phyloP scores from a whole-genome alignment of 2,797 vertebrate genomes.

The Poecilia wingei region DNA sequence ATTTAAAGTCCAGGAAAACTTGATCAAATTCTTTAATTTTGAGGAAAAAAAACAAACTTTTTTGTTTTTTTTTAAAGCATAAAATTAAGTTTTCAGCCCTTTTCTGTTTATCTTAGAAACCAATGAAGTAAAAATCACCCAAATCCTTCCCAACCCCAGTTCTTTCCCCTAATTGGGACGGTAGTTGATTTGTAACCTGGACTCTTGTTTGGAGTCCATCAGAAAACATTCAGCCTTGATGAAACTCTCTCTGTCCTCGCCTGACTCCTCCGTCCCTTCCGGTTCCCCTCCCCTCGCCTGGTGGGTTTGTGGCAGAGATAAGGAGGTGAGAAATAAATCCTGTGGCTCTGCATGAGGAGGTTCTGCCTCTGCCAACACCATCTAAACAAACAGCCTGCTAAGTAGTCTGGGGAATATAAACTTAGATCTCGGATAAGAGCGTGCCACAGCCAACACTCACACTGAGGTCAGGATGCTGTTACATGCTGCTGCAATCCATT shows the following conservation, averaged over 20 bases:
- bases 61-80: no score
- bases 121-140: background rate
- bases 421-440: slow-evolving; percentile 61
- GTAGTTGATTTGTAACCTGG: slow-evolving; percentile 1
- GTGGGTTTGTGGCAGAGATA: slow-evolving; percentile 70
- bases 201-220: background rate
- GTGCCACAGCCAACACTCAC: slow-evolving; percentile 37
- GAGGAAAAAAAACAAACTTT: no score
- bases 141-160: background rate
- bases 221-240: background rate
- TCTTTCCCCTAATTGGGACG: background rate
- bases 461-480: slow-evolving; percentile 23
- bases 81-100: no score
- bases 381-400: slow-evolving; percentile 64
- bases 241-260: slow-evolving; percentile 8
- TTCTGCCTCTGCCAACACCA: slow-evolving; percentile 60
- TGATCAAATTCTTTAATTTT: no score
- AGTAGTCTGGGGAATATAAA: slow-evolving; percentile 64
- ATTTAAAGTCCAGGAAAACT: no score
- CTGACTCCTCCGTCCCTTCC: slow-evolving; percentile 2
- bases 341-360: slow-evolving; percentile 29
- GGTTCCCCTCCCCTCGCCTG: slow-evolving; percentile 25
- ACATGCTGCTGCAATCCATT: background rate
- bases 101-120: background rate
- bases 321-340: slow-evolving; percentile 79